Percentiles rank a stretch among this genome's conserved stretches.
Evolutionary conservation across 2,888 invertebrate species (phyloP).

Genomic region (Agrotis puta): DNA sequence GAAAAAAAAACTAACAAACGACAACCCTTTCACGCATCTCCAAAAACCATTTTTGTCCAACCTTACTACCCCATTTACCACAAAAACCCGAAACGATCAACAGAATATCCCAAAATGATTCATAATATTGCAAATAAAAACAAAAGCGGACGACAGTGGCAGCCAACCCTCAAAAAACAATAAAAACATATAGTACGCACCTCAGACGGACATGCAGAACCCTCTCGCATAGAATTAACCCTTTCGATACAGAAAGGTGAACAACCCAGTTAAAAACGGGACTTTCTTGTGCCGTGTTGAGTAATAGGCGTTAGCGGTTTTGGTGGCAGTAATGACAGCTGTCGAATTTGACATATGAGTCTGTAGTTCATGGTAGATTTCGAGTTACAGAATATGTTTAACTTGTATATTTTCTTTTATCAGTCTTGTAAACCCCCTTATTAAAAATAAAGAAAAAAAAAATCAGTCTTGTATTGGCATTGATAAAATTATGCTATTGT

Average conservation of each 20-base stretch:
- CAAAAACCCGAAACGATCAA: conserved; percentile 65
- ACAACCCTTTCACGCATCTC: not conserved
- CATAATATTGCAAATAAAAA: conserved; percentile 70
- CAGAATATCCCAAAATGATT: conserved; percentile 67
- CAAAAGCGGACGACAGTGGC: conserved; percentile 74
- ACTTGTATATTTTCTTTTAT: too few species aligned
- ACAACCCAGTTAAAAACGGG: conserved; percentile 87
- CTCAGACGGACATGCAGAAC: conserved; percentile 83
- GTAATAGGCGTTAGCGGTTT: conserved; percentile 69
- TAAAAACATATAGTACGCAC: conserved; percentile 83
- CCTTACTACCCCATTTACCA: conserved; percentile 51
- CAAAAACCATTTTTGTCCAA: conserved; percentile 25
- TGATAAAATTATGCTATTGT: too few species aligned
- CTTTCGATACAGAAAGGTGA: conserved; percentile 88
- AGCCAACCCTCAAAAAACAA: conserved; percentile 80
- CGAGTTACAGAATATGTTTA: not conserved
- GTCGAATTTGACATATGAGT: not conserved
- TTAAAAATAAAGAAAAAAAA: too few species aligned
- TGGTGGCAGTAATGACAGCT: not conserved
- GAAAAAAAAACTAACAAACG: not conserved
- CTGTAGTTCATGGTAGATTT: not conserved
- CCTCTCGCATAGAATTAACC: conserved; percentile 87
- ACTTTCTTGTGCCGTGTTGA: conserved; percentile 75
- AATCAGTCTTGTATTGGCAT: too few species aligned
- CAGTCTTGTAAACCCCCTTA: too few species aligned